These are phyloP conservation scores for Drosophila chauvacae DNA, from an alignment of 1,140 invertebrate species.

Conservation along the genomic window DNA sequence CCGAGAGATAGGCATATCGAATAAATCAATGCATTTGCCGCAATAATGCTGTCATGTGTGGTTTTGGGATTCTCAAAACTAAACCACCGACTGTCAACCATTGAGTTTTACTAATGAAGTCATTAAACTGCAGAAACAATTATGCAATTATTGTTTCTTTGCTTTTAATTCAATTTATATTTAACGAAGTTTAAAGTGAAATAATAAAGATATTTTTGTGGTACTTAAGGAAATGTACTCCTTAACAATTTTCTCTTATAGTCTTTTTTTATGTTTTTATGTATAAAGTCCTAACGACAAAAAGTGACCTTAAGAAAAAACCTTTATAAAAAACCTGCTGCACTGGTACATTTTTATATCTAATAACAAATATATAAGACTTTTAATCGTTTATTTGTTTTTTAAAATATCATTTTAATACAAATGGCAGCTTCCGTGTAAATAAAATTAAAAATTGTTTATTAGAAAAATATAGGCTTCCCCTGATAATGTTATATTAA, in stretches of 20 bases:
- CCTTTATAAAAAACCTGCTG: too few species aligned
- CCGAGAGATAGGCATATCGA: conserved; percentile 22
- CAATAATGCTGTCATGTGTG: conserved; percentile 39
- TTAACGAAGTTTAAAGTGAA: neutral
- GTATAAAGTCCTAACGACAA: too few species aligned
- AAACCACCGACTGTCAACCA: conserved; percentile 5
- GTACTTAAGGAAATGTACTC: neutral
- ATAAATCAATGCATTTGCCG: conserved; percentile 39
- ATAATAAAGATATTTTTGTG: neutral
- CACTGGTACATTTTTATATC: too few species aligned
- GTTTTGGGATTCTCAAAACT: conserved; percentile 17
- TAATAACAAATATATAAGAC: too few species aligned
- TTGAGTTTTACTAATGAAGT: conserved; percentile 14
- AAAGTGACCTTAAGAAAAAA: too few species aligned
- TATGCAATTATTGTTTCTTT: neutral
- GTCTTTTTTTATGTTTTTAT: too few species aligned
- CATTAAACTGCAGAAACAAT: conserved; percentile 2
- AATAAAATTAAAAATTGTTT: too few species aligned
- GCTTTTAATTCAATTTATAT: neutral
- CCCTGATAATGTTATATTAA: too few species aligned
- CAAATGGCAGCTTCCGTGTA: too few species aligned
- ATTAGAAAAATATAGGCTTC: neutral
- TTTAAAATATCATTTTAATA: too few species aligned
- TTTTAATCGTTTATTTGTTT: too few species aligned
- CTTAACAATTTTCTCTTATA: too few species aligned